These are phyloP conservation scores for Pegoplata infirma DNA, from an alignment of 2,888 invertebrate species.

Conservation along the genomic window DNA sequence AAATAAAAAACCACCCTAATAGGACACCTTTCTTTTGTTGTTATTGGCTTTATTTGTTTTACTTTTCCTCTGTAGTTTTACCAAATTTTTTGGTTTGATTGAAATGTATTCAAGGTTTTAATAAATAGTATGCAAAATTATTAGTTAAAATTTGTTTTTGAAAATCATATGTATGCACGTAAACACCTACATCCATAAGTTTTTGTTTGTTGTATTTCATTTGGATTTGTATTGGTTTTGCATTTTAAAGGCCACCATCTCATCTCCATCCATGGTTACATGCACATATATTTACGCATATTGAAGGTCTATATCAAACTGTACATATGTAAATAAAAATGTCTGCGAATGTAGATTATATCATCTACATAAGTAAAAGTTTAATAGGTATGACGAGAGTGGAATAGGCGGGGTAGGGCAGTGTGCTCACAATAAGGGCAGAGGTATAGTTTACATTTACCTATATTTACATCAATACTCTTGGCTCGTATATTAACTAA, in stretches of 20 bases:
- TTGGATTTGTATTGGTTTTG: background rate
- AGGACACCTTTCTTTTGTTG: no score
- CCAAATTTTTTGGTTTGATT: background rate
- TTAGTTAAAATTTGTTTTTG: background rate
- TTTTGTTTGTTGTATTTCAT: background rate
- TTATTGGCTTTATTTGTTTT: no score
- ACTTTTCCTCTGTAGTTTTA: no score
- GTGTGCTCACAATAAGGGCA: background rate
- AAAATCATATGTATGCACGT: background rate
- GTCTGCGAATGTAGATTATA: background rate
- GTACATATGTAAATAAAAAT: no score
- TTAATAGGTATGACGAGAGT: background rate
- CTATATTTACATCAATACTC: background rate
- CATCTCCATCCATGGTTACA: background rate
- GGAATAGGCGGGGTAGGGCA: background rate
- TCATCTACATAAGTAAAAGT: background rate
- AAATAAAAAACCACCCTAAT: no score
- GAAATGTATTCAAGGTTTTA: background rate
- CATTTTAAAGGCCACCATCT: background rate
- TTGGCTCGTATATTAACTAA: background rate
- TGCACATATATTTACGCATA: background rate
- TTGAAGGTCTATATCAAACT: background rate
- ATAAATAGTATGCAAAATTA: background rate
- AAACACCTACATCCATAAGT: no score
- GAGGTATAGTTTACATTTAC: background rate